Evolutionary conservation across 2,888 invertebrate species (phyloP), one percentile per base, ranked within the genome.

Genomic region (Ochlodes sylvanus): DNA sequence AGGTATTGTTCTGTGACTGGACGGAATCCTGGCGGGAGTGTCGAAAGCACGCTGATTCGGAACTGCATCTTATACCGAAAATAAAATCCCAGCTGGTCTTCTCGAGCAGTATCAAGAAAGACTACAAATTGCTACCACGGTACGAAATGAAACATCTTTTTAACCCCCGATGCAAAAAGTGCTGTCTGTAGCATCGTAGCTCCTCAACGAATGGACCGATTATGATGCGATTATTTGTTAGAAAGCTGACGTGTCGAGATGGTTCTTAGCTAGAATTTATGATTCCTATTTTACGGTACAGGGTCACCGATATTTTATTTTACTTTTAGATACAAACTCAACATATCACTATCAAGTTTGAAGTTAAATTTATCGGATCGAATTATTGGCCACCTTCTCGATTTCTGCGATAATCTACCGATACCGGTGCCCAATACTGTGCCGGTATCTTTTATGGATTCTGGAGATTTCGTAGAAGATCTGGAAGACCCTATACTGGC

Each of bases 281-380:
- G n/a, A 12, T 38, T 38, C 10, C 12, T 38, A 38, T 38, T 38
- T 38, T 12, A 52, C 14, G 7, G 14, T 19, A 47, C 4, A 47
- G 7, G 9, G 17, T 38, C 38, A 38, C n/a, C 2, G 3, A 47
- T 7, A 47, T 7, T n/a, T 10, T 63, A 6, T 32, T 17, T 61
- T 61, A 7, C 41, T 52, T 21, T 1, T 52, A 97, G 97, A 83
- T 95, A 96, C 79, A 97, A 97, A 88, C 92, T 97, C 60, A 97
- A 96, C 80, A 94, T 96, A 50, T 95, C 95, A 0, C 88, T 97
- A 27, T 95, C 96, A 21, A 95, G 95, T 71, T 79, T 97, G 52
- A 97, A 97, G 77, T 83, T 97, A 42, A 97, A 97, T 85, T 86
- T 97, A 42, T 97, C 97, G 0, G 97, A 97, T 80, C 94, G 95